Evolutionary conservation across 2,888 invertebrate genomes (phyloP).

Genomic region (Melieria picta): DNA sequence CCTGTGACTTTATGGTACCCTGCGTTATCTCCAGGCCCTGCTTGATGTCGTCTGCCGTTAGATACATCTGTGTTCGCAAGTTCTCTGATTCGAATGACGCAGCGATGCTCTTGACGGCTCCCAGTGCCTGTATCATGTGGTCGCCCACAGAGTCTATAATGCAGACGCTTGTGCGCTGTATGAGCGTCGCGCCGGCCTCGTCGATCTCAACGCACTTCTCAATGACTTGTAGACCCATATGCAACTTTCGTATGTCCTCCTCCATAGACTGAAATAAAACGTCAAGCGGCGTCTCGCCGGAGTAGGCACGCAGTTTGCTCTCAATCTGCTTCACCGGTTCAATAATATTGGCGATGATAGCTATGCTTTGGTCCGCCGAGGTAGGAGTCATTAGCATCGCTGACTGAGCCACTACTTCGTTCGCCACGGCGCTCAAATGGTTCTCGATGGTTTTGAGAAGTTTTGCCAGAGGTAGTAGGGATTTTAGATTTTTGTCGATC

Average conservation of each 20-base stretch:
- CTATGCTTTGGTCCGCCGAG: conserved; percentile 74
- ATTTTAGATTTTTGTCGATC: conserved; percentile 66
- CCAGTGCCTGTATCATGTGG: conserved; percentile 69
- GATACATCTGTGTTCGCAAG: conserved; percentile 66
- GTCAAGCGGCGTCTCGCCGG: conserved; percentile 64
- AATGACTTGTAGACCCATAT: conserved; percentile 73
- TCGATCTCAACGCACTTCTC: conserved; percentile 77
- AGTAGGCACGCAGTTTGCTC: conserved; percentile 70
- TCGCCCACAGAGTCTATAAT: conserved; percentile 72
- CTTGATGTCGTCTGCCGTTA: conserved; percentile 68
- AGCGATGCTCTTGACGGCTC: conserved; percentile 68
- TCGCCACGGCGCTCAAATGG: conserved; percentile 72
- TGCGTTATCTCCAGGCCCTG: conserved; percentile 68
- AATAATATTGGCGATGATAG: conserved; percentile 72
- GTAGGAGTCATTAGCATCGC: conserved; percentile 75
- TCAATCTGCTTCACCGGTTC: conserved; percentile 74
- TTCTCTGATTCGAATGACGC: conserved; percentile 66
- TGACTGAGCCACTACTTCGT: conserved; percentile 74
- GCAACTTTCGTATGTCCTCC: conserved; percentile 72
- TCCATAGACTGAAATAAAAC: conserved; percentile 70
- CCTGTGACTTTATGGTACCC: conserved; percentile 69
- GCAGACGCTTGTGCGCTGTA: conserved; percentile 75
- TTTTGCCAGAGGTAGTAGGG: conserved; percentile 63
- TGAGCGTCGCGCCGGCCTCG: conserved; percentile 74
- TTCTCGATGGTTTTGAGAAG: conserved; percentile 68